These are phyloP conservation scores for Manis crassicaudata DNA, from an alignment of 2,797 vertebrate genomes.

Conservation along the genomic window DNA sequence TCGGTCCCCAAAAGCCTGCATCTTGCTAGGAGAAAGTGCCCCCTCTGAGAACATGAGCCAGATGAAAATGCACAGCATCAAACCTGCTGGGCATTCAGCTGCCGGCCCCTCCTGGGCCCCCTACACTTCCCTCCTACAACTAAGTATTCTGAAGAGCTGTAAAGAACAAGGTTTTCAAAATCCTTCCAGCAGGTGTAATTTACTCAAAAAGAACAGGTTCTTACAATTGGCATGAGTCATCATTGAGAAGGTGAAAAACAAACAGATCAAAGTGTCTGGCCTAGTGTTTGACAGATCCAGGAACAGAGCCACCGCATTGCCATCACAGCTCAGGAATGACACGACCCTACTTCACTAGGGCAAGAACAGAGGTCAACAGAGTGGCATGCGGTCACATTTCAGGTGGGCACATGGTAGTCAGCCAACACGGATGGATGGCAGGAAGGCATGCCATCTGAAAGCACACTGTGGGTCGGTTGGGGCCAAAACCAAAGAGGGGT, in stretches of 20 bases:
- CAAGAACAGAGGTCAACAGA: not conserved
- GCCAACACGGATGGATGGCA: not conserved
- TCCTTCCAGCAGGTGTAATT: not conserved
- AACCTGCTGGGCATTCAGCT: not conserved
- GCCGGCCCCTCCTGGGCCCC: not conserved
- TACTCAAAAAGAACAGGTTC: constrained; percentile 32
- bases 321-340: not conserved
- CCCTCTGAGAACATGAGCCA: not conserved
- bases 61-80: not conserved
- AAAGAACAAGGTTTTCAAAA: not conserved
- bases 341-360: accelerated
- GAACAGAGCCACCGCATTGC: not conserved
- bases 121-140: not conserved
- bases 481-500: too few species aligned
- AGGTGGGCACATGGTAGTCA: accelerated
- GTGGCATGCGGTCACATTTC: not conserved
- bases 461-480: accelerated
- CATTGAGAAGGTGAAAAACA: not conserved
- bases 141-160: not conserved
- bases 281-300: not conserved
- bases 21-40: not conserved
- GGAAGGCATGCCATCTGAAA: accelerated
- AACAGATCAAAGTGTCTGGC: not conserved
- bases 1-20: not conserved
- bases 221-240: not conserved